Evolutionary conservation across 2,113 vertebrate species (phyloP), one percentile per base, ranked within the genome.

Genomic region (Plectropomus leopardus): DNA sequence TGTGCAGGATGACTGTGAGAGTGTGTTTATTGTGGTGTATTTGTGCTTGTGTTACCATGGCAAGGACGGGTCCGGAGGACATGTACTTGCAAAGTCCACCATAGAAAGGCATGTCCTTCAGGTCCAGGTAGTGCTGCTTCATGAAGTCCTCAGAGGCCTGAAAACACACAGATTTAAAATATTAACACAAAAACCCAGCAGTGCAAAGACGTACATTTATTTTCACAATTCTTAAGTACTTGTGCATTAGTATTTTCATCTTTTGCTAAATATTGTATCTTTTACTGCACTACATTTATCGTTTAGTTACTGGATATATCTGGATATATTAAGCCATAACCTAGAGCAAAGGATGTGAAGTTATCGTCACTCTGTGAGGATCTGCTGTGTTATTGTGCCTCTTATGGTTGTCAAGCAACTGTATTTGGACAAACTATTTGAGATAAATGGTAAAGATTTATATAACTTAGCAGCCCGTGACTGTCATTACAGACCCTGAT

Each of bases 61-160:
- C 97, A 17, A 97, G 80, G 0, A 99, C 2, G 0, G 97, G 97
- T 14, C 97, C 98, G 0, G 97, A 97, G 57, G 93, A 87, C 97
- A 98, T 98, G 91, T 98, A 99, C 42, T 96, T 95, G 84, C 98
- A 96, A 63, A 99, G 95, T 5, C 96, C 96, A 0, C 83, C 69
- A 0, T 96, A 99, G 95, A 99, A 99, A 0, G 97, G 97, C 42
- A 93, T 94, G 83, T 97, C 98, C 89, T 98, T 97, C 58, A 99
- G 94, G 92, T 98, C 97, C 0, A 95, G 92, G 91, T 99, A 99
- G 88, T 99, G 98, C 26, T 97, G 89, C 87, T 96, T 97, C 86
- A 98, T 92, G 79, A 96, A 95, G 4, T 97, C 96, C 87, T 97
- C 96, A 45, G 97, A 95, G 2, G 97, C 95, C 97, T 98, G 74